A percentile compares a stretch with the other conserved stretches of the same genome.
These are phyloP conservation scores for Stegostoma tigrinum DNA, from an alignment of 2,113 vertebrate genomes.

Conservation along the genomic window DNA sequence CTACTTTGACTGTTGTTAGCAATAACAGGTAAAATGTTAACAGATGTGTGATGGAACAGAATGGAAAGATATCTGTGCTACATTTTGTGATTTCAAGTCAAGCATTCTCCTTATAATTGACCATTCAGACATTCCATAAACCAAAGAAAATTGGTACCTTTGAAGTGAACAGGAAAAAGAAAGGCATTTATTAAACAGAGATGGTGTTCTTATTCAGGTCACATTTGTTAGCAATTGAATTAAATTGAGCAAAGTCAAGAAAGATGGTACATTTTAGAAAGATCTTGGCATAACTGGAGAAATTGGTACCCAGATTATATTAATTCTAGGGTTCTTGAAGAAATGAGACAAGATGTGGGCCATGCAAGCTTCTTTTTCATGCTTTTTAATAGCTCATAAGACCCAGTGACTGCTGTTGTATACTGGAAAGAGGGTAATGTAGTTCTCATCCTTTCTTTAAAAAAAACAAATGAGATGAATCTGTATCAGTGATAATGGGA, in stretches of 20 bases:
- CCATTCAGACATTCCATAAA: conserved; percentile 13
- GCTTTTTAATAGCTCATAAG: not conserved
- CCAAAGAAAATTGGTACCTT: conserved; percentile 9
- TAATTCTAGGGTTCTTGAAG: not conserved
- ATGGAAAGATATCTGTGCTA: not conserved
- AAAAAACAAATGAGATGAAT: not conserved
- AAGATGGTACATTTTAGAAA: not conserved
- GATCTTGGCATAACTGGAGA: not conserved
- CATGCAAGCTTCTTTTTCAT: not conserved
- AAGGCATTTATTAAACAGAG: conserved; percentile 7
- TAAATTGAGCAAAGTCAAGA: not conserved
- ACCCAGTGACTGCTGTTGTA: not conserved
- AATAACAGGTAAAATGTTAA: not conserved
- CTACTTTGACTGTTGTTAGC: not conserved
- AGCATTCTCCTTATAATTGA: not conserved
- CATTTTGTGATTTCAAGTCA: not conserved
- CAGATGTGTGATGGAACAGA: not conserved
- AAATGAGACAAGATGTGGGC: not conserved
- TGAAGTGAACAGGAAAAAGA: not conserved
- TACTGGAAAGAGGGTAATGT: not conserved
- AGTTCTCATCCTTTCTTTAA: not conserved
- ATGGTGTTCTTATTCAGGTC: not conserved
- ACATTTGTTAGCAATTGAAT: not conserved
- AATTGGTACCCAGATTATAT: not conserved
- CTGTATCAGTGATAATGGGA: no score